A percentile compares a stretch with the other conserved stretches of the same genome.
Evolutionary conservation across 2,797 vertebrate species (phyloP).

Genomic region (Euthynnus affinis): DNA sequence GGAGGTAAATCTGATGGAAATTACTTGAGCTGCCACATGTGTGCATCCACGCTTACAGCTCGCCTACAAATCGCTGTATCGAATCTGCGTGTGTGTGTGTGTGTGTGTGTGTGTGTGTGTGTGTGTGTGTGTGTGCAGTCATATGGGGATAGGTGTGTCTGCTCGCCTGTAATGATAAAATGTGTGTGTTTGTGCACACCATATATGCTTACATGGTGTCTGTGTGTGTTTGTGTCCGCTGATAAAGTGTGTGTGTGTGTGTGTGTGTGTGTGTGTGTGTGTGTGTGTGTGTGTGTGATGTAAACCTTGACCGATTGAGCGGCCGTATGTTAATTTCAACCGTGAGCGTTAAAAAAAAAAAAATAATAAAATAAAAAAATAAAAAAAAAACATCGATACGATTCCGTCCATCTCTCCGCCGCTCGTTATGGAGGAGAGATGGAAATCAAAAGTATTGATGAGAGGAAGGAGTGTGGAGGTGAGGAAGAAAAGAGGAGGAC

Average conservation of each 20-base stretch:
- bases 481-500: neutral
- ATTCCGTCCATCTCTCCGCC: constrained; percentile 57
- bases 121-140: constrained; percentile 30
- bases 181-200: constrained; percentile 1
- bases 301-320: constrained; percentile 67
- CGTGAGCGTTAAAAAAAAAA: constrained; percentile 67
- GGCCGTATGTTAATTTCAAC: constrained; percentile 69
- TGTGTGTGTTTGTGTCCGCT: constrained; percentile 10
- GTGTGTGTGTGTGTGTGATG: constrained; percentile 10
- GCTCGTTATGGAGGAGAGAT: constrained; percentile 72
- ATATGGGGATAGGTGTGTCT: constrained; percentile 14
- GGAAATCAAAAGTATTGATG: constrained; percentile 82
- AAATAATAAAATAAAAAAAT: too few relatives aligned
- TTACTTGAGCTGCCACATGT: constrained; percentile 44
- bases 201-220: neutral
- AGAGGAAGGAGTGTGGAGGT: constrained; percentile 17
- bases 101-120: too few relatives aligned
- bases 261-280: constrained; percentile 24
- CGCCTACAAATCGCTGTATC: constrained; percentile 51
- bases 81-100: constrained; percentile 32
- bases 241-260: constrained; percentile 12
- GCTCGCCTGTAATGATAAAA: constrained; percentile 28
- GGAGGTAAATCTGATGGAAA: constrained; percentile 64
- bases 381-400: constrained; percentile 65
- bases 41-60: constrained; percentile 43